Conservation (phyloP, 2,888 invertebrate genomes). For the Synergus gifuensis region DNA sequence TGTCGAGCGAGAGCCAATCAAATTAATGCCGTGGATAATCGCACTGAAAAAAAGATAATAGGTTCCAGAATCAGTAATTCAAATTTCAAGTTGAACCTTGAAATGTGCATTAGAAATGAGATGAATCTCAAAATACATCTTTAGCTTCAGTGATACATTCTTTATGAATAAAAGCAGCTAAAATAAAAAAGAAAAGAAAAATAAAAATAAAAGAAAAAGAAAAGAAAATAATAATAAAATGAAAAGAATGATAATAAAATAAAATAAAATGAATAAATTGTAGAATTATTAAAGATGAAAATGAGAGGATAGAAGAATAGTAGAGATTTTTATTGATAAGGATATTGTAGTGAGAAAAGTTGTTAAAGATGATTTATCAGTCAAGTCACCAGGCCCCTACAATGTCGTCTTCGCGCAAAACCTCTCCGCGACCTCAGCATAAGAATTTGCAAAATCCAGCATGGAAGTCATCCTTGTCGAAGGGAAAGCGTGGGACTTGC, state of each 20-base stretch:
- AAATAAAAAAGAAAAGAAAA: no score
- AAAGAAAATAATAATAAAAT: no score
- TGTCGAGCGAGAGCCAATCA: conserved; percentile 10
- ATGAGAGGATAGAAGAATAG: background rate
- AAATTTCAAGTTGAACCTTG: background rate
- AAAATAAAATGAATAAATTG: background rate
- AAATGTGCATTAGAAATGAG: background rate
- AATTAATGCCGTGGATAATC: conserved; percentile 22
- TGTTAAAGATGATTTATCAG: conserved; percentile 66
- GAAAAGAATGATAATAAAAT: background rate
- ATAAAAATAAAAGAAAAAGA: no score
- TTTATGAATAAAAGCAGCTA: background rate
- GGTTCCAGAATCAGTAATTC: background rate
- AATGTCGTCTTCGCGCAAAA: conserved; percentile 73
- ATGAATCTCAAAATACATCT: background rate
- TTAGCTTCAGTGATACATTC: background rate
- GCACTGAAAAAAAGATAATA: background rate
- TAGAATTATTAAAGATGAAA: background rate
- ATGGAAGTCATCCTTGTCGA: conserved; percentile 59
- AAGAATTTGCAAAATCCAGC: conserved; percentile 66
- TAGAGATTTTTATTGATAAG: background rate
- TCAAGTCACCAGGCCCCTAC: conserved; percentile 71
- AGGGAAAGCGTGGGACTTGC: conserved; percentile 54
- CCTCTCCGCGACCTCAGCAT: conserved; percentile 71
- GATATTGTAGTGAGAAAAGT: background rate